Evolutionary conservation across 2,888 invertebrate species (phyloP), one percentile per base, ranked within the genome.

Genomic region (Dolomedes plantarius): DNA sequence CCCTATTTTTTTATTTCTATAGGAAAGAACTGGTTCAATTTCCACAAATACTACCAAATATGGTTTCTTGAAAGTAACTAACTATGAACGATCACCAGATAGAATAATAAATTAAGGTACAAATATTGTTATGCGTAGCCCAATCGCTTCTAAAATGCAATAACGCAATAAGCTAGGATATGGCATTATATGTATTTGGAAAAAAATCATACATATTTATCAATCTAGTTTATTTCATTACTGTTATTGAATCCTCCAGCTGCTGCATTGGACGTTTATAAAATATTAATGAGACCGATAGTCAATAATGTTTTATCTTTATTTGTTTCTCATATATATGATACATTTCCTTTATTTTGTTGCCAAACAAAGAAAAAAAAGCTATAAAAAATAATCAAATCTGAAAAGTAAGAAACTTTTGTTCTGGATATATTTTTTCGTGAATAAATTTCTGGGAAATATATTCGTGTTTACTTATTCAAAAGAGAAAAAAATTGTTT

Each of bases 211-310:
- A 46, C 41, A 46, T 46, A 46, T 46, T 46, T 46, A 46, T 46
- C 41, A 46, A 46, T 13, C 9, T 9, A 46, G 13, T 46, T 46
- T 46, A 46, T 46, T 46, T 46, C 13, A 46, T 46, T 46, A 46
- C 41, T 2, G n/a, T n/a, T n/a, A n/a, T n/a, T n/a, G 41, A 46
- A 16, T 16, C 16, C 2, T 46, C 16, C 41, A 46, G 41, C 6
- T 46, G 41, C 16, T n/a, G 16, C 16, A 13, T 16, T 41, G 41
- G 41, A 46, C 9, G n/a, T 46, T 46, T 46, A 46, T 46, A 46
- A 9, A 46, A 46, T 46, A 46, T 46, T 46, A 46, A 46, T 46
- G 41, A 46, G 41, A 46, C 46, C 41, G 46, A 16, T 46, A 46
- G 13, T 46, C 41, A 46, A 16, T 46, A 46, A 16, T n/a, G n/a